Evolutionary conservation across 2,113 vertebrate species (phyloP).

Genomic region (Paramisgurnus dabryanus): DNA sequence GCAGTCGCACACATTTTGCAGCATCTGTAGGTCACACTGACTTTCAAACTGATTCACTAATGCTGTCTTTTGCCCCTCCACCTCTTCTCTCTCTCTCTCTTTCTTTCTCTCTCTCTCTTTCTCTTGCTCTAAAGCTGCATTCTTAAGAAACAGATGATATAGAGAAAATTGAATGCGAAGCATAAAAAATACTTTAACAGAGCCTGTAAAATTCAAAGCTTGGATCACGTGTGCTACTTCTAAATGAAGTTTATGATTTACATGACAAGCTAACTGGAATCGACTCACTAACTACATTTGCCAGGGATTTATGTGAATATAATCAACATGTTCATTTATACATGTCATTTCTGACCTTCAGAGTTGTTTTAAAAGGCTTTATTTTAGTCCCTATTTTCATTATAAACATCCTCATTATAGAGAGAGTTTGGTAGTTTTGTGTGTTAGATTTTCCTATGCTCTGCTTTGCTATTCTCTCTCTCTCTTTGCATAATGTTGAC

Average conservation of each 20-base stretch:
- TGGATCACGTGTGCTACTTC: slow-evolving; percentile 37
- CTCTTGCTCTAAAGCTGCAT: slow-evolving; percentile 25
- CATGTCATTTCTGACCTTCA: neutral
- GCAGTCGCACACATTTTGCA: slow-evolving; percentile 24
- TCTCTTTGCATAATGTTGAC: slow-evolving; percentile 42
- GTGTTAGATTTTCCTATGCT: slow-evolving; percentile 19
- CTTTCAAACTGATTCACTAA: slow-evolving; percentile 47
- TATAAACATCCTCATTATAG: neutral
- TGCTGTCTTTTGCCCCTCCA: slow-evolving; percentile 46
- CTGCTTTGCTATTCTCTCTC: slow-evolving; percentile 25
- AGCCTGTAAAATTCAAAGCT: slow-evolving; percentile 40
- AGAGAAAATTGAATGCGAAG: slow-evolving; percentile 36
- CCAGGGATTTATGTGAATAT: neutral
- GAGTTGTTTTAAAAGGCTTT: slow-evolving; percentile 14
- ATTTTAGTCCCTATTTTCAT: slow-evolving; percentile 13
- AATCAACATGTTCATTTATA: slow-evolving; percentile 22
- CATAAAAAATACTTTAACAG: slow-evolving; percentile 34
- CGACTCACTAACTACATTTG: slow-evolving; percentile 28
- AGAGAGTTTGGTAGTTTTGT: neutral
- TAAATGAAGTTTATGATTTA: slow-evolving; percentile 44
- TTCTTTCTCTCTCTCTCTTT: neutral
- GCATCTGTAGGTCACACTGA: slow-evolving; percentile 37
- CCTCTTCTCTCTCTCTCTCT: slow-evolving; percentile 29
- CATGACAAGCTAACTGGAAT: slow-evolving; percentile 22
- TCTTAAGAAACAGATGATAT: slow-evolving; percentile 33